These are phyloP conservation scores for Choreutis nemorana DNA, from an alignment of 2,888 invertebrate genomes.

Conservation along the genomic window DNA sequence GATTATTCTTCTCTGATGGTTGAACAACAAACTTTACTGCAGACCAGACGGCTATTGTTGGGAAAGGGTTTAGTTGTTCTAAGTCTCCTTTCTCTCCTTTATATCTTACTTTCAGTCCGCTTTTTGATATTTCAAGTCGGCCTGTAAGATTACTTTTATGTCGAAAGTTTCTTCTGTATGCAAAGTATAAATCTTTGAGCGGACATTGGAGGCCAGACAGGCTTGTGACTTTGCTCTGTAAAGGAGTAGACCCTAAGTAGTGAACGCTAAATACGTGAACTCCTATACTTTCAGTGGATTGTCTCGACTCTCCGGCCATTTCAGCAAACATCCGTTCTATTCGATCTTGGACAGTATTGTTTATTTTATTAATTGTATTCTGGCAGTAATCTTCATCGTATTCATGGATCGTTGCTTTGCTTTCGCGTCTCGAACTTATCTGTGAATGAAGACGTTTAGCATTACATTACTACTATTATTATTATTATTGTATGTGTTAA, in stretches of 20 bases:
- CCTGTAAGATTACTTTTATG: conserved; percentile 64
- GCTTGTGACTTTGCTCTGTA: conserved; percentile 82
- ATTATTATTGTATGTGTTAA: background rate
- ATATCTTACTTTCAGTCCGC: conserved; percentile 77
- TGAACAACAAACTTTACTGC: conserved; percentile 86
- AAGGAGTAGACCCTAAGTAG: conserved; percentile 82
- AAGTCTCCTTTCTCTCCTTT: conserved; percentile 69
- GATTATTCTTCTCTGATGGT: conserved; percentile 61
- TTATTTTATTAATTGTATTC: conserved; percentile 40
- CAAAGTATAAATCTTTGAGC: conserved; percentile 75
- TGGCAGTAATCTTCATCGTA: conserved; percentile 50
- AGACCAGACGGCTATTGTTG: conserved; percentile 93
- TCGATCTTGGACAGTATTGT: conserved; percentile 82
- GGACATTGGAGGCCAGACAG: conserved; percentile 84
- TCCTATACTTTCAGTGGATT: conserved; percentile 59
- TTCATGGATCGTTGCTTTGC: conserved; percentile 40
- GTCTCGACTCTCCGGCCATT: conserved; percentile 66
- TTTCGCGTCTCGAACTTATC: conserved; percentile 38
- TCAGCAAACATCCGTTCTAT: conserved; percentile 88
- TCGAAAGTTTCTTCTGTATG: conserved; percentile 63
- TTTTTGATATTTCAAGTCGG: conserved; percentile 71
- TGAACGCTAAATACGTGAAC: conserved; percentile 75
- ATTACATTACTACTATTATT: background rate
- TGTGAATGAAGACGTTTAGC: too few relatives aligned
- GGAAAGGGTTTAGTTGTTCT: conserved; percentile 81